Conservation (phyloP, 2,113 vertebrate species). For the Daboia siamensis region DNA sequence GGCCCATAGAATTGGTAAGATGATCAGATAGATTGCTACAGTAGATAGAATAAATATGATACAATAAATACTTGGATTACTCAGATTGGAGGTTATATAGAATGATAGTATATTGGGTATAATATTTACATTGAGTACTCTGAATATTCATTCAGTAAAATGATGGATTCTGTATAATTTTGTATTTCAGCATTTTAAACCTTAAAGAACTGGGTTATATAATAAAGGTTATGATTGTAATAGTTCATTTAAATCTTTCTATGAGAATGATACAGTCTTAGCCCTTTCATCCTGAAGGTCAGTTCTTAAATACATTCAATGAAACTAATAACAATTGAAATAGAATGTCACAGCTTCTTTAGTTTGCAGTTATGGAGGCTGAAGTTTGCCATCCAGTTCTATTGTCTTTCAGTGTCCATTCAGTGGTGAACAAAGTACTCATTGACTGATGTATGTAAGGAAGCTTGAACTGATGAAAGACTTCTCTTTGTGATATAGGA, state of each 20-base stretch:
- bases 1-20: not conserved
- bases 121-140: not conserved
- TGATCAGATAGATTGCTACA: not conserved
- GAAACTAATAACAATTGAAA: constrained; percentile 54
- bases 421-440: constrained; percentile 39
- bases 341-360: constrained; percentile 50
- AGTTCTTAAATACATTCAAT: not conserved
- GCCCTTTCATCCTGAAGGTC: not conserved
- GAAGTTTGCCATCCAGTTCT: constrained; percentile 48
- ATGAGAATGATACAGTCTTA: not conserved
- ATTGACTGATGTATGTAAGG: constrained; percentile 65
- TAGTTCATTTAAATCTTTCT: not conserved
- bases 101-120: not conserved
- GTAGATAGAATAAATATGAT: not conserved
- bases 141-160: not conserved
- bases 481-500: constrained; percentile 67
- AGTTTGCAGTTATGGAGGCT: constrained; percentile 59
- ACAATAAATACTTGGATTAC: not conserved
- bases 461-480: constrained; percentile 52
- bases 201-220: not conserved
- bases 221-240: not conserved
- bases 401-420: constrained; percentile 59
- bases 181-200: not conserved
- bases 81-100: not conserved
- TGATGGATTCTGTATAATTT: not conserved